Conservation (phyloP, 2,888 invertebrate species). For the Lasius platythorax region DNA sequence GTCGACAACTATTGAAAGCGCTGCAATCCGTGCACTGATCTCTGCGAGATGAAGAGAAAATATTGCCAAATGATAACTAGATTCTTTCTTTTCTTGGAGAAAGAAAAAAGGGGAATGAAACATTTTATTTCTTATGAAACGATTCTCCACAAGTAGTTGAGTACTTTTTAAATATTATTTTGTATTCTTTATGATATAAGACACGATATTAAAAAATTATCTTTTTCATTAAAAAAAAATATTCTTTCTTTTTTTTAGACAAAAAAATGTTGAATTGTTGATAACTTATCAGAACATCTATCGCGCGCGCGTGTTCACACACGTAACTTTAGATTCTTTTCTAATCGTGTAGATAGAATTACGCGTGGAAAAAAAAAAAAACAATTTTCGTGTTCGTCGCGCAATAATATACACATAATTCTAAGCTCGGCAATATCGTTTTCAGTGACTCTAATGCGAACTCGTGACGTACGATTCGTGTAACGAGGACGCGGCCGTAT, state of each 20-base stretch:
- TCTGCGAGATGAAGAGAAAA: background rate
- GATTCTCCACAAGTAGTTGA: background rate
- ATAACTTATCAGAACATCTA: background rate
- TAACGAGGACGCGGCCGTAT: conserved; percentile 55
- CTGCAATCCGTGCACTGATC: background rate
- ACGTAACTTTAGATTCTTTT: background rate
- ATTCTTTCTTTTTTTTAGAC: background rate
- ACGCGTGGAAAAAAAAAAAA: background rate
- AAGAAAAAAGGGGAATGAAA: background rate
- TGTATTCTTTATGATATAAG: background rate
- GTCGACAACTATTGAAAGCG: background rate
- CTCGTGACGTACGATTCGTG: conserved; percentile 56
- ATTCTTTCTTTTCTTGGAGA: background rate
- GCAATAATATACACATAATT: background rate
- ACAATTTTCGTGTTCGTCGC: background rate
- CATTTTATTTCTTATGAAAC: background rate
- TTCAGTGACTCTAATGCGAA: conserved; percentile 40
- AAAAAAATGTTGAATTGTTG: background rate
- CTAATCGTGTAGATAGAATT: background rate
- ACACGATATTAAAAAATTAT: background rate
- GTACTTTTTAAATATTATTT: background rate
- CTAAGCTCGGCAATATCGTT: conserved; percentile 46
- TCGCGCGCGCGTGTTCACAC: background rate
- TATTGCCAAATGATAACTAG: background rate
- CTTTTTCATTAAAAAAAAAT: background rate